Conservation (phyloP, 2,797 vertebrate species). For the Euthynnus affinis region DNA sequence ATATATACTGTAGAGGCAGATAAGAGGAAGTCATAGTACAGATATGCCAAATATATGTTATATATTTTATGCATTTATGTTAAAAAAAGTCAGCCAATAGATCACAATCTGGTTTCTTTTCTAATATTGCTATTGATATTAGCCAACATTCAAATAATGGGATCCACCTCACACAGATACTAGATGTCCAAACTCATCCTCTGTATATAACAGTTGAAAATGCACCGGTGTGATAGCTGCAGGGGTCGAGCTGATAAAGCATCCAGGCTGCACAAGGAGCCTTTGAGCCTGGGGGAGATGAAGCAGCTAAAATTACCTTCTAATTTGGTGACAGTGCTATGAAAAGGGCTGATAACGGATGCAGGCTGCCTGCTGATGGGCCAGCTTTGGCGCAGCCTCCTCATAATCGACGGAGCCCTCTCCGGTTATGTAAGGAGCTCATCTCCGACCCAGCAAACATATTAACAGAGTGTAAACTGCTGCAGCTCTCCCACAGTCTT, state of each 20-base stretch:
- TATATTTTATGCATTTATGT: background rate
- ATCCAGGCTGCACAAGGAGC: conserved; percentile 43
- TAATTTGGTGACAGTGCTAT: conserved; percentile 75
- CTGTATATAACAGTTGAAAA: conserved; percentile 31
- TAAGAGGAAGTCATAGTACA: background rate
- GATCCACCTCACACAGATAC: background rate
- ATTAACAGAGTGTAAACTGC: conserved; percentile 56
- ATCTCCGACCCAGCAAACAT: conserved; percentile 60
- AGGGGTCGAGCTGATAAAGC: conserved; percentile 47
- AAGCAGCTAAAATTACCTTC: conserved; percentile 75
- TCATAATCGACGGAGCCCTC: conserved; percentile 59
- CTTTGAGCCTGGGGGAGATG: conserved; percentile 54
- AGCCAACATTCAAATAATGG: background rate
- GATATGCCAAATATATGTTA: background rate
- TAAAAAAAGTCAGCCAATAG: background rate
- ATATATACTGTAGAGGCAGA: background rate
- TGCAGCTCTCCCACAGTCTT: conserved; percentile 57
- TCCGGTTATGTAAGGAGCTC: conserved; percentile 79
- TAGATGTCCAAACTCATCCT: conserved; percentile 13
- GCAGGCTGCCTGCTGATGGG: conserved; percentile 66
- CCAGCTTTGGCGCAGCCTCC: conserved; percentile 58
- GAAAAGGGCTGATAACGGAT: conserved; percentile 69
- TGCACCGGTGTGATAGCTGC: conserved; percentile 15
- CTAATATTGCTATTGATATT: background rate
- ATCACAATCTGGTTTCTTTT: background rate